Evolutionary conservation across 2,888 invertebrate genomes (phyloP).

Genomic region (Coronaproctus castanopsis): DNA sequence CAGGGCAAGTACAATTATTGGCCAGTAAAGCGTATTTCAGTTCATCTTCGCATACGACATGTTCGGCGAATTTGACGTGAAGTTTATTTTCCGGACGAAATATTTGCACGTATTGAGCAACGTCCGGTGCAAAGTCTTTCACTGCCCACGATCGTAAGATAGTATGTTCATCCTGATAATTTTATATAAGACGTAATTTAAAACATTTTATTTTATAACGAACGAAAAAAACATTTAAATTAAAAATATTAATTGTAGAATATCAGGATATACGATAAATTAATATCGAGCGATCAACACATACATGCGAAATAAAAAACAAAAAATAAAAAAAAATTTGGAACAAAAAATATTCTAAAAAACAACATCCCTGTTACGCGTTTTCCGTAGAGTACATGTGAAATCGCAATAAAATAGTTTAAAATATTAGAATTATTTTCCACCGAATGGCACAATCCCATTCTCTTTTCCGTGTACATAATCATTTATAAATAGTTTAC

Average conservation of each 20-base stretch:
- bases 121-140: constrained; percentile 89
- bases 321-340: no score
- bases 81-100: constrained; percentile 96
- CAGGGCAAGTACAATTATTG: constrained; percentile 95
- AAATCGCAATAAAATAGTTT: neutral
- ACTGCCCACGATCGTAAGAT: constrained; percentile 87
- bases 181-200: constrained; percentile 14
- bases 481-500: no score
- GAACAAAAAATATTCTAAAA: no score
- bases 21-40: constrained; percentile 95
- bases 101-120: constrained; percentile 94
- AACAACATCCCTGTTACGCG: no score
- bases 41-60: constrained; percentile 96
- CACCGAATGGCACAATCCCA: neutral
- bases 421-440: neutral
- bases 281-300: no score
- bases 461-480: no score
- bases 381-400: no score
- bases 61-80: constrained; percentile 96
- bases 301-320: no score
- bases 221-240: neutral
- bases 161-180: constrained; percentile 53
- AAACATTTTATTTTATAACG: neutral
- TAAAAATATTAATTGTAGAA: no score
- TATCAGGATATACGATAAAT: no score